These are phyloP conservation scores for Caenorhabditis inopinata DNA, from an alignment of 1,140 invertebrate genomes.

Conservation along the genomic window DNA sequence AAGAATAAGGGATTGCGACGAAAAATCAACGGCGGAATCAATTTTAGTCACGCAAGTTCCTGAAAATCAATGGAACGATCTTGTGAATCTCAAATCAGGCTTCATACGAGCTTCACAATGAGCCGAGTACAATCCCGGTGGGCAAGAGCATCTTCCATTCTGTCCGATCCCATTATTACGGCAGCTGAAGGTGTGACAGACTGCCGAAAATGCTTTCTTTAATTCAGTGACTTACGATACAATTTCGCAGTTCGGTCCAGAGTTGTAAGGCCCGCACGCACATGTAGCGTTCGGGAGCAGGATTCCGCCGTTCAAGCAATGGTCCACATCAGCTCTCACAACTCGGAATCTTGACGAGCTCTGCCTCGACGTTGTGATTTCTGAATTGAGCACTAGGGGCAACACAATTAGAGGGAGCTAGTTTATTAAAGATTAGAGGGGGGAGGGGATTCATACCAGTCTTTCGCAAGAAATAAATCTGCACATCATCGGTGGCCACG, in stretches of 20 bases:
- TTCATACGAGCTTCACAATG: conserved; percentile 16
- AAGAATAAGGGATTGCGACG: not conserved
- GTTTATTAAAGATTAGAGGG: not conserved
- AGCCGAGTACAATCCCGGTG: conserved; percentile 11
- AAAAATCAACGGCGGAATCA: not conserved
- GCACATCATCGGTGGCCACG: not conserved
- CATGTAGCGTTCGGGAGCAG: conserved; percentile 26
- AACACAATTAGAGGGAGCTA: not conserved
- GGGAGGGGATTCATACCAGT: not conserved
- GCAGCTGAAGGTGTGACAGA: not conserved
- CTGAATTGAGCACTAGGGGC: not conserved
- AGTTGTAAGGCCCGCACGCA: conserved; percentile 1
- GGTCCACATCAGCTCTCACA: not conserved
- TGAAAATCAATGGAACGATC: not conserved
- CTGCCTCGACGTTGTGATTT: not conserved
- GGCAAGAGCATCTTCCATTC: conserved; percentile 24
- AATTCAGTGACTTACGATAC: not conserved
- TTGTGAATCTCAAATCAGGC: not conserved
- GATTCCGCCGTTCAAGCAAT: conserved; percentile 29
- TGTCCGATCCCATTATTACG: conserved; percentile 17
- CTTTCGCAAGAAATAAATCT: conserved; percentile 6
- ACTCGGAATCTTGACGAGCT: not conserved
- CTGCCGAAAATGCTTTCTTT: no score
- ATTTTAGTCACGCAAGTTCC: conserved; percentile 12
- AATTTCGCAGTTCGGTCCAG: conserved; percentile 23